Conservation (phyloP, 2,888 invertebrate genomes). For the Metacarcinus magister region DNA sequence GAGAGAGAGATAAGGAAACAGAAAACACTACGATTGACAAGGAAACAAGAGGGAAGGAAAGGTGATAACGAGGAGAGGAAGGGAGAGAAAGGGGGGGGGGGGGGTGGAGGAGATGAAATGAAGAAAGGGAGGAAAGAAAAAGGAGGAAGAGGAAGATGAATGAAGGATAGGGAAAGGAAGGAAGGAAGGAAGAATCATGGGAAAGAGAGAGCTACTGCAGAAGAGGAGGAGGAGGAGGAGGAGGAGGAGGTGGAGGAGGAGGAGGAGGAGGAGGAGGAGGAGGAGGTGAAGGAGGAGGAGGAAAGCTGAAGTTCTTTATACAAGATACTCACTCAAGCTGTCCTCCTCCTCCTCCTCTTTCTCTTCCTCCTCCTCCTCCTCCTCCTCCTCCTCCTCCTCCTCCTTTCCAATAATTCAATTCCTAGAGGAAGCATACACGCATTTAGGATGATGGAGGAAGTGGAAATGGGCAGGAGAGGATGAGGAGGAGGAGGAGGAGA, state of each 20-base stretch:
- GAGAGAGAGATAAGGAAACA: too few species aligned
- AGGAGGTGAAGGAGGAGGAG: slow-evolving; percentile 34
- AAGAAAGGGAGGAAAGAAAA: background rate
- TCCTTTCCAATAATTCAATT: slow-evolving; percentile 17
- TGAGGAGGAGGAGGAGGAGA: background rate
- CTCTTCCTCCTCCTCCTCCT: background rate
- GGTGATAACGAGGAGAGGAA: background rate
- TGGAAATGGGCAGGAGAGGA: background rate
- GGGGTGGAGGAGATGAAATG: background rate
- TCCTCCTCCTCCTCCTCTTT: background rate
- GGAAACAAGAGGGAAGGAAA: background rate
- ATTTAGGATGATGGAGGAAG: background rate
- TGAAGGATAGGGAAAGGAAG: background rate
- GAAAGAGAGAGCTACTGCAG: background rate
- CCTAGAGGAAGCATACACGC: background rate
- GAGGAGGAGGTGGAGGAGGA: background rate
- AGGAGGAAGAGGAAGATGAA: background rate
- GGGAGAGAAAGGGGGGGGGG: background rate
- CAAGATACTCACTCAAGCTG: background rate
- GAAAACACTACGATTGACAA: background rate
- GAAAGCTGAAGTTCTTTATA: background rate
- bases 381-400: background rate
- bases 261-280: slow-evolving; percentile 21
- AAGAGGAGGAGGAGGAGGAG: background rate
- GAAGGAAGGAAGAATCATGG: background rate